Conservation (phyloP, 2,113 vertebrate genomes). For the Mesembrinibis cayennensis region DNA sequence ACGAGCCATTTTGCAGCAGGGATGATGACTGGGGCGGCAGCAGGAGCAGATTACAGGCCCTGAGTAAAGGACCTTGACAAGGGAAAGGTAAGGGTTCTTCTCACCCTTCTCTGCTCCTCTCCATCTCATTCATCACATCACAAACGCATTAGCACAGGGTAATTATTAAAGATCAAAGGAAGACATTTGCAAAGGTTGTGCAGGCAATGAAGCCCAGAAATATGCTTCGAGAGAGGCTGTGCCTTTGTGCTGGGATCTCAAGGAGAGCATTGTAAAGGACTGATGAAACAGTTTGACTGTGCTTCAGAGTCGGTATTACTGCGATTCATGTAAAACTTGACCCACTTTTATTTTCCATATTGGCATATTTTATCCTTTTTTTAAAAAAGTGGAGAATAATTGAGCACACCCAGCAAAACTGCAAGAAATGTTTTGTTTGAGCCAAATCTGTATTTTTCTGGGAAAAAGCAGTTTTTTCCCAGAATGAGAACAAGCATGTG, state of each 20-base stretch:
- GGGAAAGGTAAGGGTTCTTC: not conserved
- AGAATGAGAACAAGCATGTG: not conserved
- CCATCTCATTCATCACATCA: not conserved
- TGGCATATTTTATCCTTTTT: constrained; percentile 10
- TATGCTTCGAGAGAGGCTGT: not conserved
- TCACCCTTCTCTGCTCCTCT: not conserved
- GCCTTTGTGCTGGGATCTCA: not conserved
- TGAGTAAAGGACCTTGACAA: not conserved
- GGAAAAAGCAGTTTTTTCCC: not conserved
- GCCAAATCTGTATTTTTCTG: not conserved
- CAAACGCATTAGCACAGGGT: not conserved
- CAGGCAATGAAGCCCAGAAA: not conserved
- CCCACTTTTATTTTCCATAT: constrained; percentile 49
- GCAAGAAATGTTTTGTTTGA: not conserved
- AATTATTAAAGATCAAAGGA: constrained; percentile 14
- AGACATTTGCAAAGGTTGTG: not conserved
- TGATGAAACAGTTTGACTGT: not conserved
- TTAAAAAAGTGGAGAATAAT: not conserved
- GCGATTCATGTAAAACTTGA: constrained; percentile 22
- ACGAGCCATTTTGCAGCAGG: not conserved
- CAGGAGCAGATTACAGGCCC: not conserved
- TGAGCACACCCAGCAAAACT: constrained; percentile 38
- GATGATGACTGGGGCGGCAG: not conserved
- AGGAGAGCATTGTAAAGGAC: not conserved
- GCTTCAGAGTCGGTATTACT: not conserved